Conservation (phyloP, 2,797 vertebrate genomes). For the Petrocephalus schoutedeni region DNA sequence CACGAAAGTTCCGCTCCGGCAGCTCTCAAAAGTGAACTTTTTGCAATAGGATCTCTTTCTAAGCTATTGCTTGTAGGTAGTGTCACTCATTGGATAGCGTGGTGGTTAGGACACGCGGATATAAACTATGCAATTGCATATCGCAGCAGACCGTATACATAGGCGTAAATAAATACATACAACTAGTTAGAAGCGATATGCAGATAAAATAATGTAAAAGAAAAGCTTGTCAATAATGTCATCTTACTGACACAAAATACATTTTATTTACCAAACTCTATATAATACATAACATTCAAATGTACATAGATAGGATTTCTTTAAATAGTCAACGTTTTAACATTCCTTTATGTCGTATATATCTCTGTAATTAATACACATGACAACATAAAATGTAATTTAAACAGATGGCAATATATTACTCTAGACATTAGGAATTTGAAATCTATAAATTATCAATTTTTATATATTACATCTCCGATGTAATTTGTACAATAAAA, state of each 20-base stretch:
- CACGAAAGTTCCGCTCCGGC: background rate
- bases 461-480: background rate
- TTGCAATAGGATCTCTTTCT: background rate
- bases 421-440: constrained; percentile 55
- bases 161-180: background rate
- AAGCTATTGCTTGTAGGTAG: background rate
- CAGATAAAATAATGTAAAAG: background rate
- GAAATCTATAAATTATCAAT: constrained; percentile 48
- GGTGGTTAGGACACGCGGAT: background rate
- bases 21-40: background rate
- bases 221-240: background rate
- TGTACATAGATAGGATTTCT: constrained; percentile 89
- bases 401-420: constrained; percentile 86
- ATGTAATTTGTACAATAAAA: constrained; percentile 10
- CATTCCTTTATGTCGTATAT: constrained; percentile 51
- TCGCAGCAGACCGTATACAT: background rate
- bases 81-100: background rate
- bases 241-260: constrained; percentile 90
- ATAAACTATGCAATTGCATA: background rate
- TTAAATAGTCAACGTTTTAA: constrained; percentile 59
- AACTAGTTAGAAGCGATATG: background rate
- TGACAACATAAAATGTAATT: constrained; percentile 44
- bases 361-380: constrained; percentile 64
- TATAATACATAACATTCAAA: constrained; percentile 88
- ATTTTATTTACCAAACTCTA: constrained; percentile 77